Evolutionary conservation across 2,888 invertebrate genomes (phyloP).

Genomic region (Clistopyga incitator): DNA sequence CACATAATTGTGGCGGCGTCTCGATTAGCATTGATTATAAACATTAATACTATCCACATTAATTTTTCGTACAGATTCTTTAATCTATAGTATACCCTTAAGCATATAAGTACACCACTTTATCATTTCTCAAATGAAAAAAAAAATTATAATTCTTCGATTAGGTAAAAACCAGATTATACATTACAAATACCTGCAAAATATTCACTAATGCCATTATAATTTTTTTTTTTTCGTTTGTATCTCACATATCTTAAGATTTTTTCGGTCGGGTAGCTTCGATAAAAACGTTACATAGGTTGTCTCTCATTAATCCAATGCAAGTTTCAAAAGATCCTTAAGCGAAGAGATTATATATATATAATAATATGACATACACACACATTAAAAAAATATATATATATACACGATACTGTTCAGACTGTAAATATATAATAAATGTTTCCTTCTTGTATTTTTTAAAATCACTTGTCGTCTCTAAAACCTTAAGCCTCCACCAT

Average conservation of each 20-base stretch:
- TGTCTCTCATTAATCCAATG: constrained; percentile 37
- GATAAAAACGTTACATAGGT: constrained; percentile 29
- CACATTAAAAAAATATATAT: constrained; percentile 38
- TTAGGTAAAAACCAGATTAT: constrained; percentile 11
- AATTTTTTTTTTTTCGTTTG: constrained; percentile 6
- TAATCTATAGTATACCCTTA: constrained; percentile 35
- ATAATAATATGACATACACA: constrained; percentile 33
- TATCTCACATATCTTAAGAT: constrained; percentile 34
- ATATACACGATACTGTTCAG: constrained; percentile 59
- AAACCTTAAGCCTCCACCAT: constrained; percentile 19
- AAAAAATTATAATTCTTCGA: constrained; percentile 7
- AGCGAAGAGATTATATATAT: constrained; percentile 58
- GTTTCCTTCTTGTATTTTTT: constrained; percentile 77
- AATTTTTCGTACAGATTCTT: constrained; percentile 44
- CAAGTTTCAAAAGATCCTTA: constrained; percentile 43
- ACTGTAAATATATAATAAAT: constrained; percentile 72
- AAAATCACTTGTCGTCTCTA: constrained; percentile 54
- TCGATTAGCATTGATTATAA: constrained; percentile 22
- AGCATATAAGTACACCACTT: neutral
- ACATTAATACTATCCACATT: constrained; percentile 19
- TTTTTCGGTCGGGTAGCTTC: constrained; percentile 9
- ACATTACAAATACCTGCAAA: neutral
- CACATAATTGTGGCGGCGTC: constrained; percentile 7
- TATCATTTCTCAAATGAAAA: constrained; percentile 37
- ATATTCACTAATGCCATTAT: constrained; percentile 24